Base-by-base conservation (phyloP, 2,888 invertebrate genomes). In the Diogma glabrata region DNA sequence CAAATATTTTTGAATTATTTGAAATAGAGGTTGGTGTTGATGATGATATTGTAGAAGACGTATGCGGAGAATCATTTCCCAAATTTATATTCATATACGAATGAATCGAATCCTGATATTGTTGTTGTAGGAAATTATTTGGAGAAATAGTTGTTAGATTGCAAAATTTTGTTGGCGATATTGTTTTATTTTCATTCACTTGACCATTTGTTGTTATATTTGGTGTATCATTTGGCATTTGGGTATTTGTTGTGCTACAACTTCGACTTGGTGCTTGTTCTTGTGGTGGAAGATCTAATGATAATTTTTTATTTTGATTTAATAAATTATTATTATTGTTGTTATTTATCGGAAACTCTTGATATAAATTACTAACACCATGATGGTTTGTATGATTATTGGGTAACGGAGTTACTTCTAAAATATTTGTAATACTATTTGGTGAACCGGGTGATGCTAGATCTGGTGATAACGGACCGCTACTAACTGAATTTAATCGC, bases 321-420 rank as follows among this genome's bases (percentile, higher is more conserved):
- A 23, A 50, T 40, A 60, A 60, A 40, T 60, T 60, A 24, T 61
- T 57, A 22, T 66, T 65, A 50, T 58, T 60, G 26, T 57, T 36
- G 55, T 59, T 50, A 55, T 48, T 52, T 28, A 61, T 45, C 5
- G 75, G 77, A 60, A 77, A 76, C 53, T 77, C 78, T 58, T 77
- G 76, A 60, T 78, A 79, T 3, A 78, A 66, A 66, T 78, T 78
- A 36, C 75, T 71, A 16, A 71, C 72, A 24, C 49, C 52, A 26
- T 22, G 30, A 49, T 54, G 52, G 26, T 43, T 49, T 3, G 30
- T 20, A 12, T 16, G 30, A 38, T 57, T 73, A 73, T 56, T 66
- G 70, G 52, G 60, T 60, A 71, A 64, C 36, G 74, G 73, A 64
- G 74, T 75, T 1, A 76, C 74, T 61, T 76, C 77, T 40, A 75